Percentiles rank a stretch among this genome's conserved stretches.
Conservation (phyloP, 1,140 invertebrate species). For the Ceratosolen solmsi region DNA sequence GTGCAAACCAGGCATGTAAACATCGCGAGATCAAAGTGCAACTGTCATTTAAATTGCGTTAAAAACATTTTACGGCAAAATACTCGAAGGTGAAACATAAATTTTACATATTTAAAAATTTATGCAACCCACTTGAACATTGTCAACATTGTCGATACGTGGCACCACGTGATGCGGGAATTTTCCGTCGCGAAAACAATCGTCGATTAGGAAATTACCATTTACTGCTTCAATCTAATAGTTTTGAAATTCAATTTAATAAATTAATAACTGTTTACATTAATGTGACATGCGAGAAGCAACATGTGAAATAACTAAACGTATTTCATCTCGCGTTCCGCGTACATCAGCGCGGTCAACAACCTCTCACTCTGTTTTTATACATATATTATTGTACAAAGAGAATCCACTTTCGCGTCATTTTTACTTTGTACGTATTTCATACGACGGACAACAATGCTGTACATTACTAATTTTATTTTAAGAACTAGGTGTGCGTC, state of each 20-base stretch:
- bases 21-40: neutral
- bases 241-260: too few species aligned
- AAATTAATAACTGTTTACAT: too few species aligned
- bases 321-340: neutral
- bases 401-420: conserved; percentile 14
- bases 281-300: too few species aligned
- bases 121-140: neutral
- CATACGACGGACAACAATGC: neutral
- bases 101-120: neutral
- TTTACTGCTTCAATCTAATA: too few species aligned
- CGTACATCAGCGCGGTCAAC: conserved; percentile 32
- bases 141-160: too few species aligned
- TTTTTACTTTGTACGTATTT: conserved; percentile 6
- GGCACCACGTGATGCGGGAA: too few species aligned
- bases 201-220: too few species aligned
- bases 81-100: neutral
- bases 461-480: conserved; percentile 15
- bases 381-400: conserved; percentile 33
- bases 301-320: neutral
- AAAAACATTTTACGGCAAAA: neutral
- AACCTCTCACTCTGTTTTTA: conserved; percentile 40
- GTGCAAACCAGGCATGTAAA: too few species aligned
- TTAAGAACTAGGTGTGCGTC: conserved; percentile 6
- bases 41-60: neutral
- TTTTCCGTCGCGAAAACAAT: too few species aligned